Conservation (phyloP, 2,113 vertebrate genomes). For the Tragelaphus scriptus region DNA sequence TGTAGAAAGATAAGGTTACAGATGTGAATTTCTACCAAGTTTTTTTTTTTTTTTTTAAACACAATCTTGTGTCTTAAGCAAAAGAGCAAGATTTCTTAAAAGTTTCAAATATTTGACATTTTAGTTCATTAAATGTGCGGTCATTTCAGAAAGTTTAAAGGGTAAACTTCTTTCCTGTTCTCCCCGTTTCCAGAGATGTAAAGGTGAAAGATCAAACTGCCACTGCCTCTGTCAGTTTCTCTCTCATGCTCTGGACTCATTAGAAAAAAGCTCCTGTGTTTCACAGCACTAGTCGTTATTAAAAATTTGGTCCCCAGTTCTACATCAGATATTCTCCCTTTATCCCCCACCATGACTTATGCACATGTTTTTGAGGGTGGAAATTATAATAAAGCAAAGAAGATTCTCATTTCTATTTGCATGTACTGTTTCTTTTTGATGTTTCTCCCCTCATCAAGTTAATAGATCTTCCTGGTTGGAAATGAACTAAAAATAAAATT, state of each 20-base stretch:
- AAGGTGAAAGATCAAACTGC: neutral
- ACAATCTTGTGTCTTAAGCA: constrained; percentile 5
- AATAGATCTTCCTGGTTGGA: constrained; percentile 26
- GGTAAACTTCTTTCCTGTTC: neutral
- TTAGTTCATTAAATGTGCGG: constrained; percentile 13
- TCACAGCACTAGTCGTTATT: neutral
- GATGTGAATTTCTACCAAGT: neutral
- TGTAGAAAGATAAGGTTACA: constrained; percentile 12
- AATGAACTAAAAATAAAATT: constrained; percentile 30
- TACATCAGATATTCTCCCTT: constrained; percentile 7
- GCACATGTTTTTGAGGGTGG: constrained; percentile 53
- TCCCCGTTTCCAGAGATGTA: neutral
- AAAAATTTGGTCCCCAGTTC: constrained; percentile 27
- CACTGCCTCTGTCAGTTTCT: neutral
- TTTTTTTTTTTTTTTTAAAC: neutral
- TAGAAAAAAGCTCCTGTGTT: constrained; percentile 23
- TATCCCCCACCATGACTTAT: constrained; percentile 63
- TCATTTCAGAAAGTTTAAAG: constrained; percentile 42
- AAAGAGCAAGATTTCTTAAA: constrained; percentile 44
- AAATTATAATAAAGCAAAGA: constrained; percentile 63
- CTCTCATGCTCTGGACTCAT: constrained; percentile 16
- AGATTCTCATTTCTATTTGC: constrained; percentile 62
- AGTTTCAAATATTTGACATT: constrained; percentile 23
- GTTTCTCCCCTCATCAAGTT: neutral
- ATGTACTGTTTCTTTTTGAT: constrained; percentile 59